Conservation (phyloP, 2,797 vertebrate genomes). For the Glossophaga mutica region DNA sequence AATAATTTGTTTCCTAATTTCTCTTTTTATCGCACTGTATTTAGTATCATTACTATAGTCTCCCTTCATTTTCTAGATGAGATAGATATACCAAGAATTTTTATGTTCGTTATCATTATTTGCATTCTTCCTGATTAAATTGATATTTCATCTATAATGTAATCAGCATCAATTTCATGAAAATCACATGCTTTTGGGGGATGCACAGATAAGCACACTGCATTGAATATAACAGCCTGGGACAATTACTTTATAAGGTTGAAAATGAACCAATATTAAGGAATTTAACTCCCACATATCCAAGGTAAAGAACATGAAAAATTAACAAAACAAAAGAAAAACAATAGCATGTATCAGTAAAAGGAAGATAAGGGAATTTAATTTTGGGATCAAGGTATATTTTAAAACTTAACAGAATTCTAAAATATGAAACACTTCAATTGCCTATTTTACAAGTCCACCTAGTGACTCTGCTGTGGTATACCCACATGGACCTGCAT, state of each 20-base stretch:
- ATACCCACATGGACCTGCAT: not conserved
- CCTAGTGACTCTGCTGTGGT: not conserved
- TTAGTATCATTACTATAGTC: not conserved
- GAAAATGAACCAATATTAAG: not conserved
- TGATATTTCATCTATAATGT: not conserved
- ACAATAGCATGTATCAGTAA: not conserved
- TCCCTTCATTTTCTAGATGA: not conserved
- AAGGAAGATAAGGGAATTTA: not conserved
- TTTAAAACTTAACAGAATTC: not conserved
- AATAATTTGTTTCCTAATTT: not conserved
- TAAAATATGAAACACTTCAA: not conserved
- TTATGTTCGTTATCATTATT: not conserved
- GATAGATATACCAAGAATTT: not conserved
- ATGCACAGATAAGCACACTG: not conserved
- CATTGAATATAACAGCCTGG: not conserved
- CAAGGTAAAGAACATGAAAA: not conserved
- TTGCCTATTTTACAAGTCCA: not conserved
- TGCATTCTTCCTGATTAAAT: not conserved
- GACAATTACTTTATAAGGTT: not conserved
- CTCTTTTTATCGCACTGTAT: not conserved
- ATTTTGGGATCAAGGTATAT: not conserved
- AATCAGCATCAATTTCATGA: not conserved
- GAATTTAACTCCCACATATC: not conserved
- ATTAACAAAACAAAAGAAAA: not conserved
- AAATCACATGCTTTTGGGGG: not conserved